Percentiles rank a stretch among this genome's conserved stretches.
Evolutionary conservation across 1,140 invertebrate genomes (phyloP).

Genomic region (Pseudomyrmex concolor): DNA sequence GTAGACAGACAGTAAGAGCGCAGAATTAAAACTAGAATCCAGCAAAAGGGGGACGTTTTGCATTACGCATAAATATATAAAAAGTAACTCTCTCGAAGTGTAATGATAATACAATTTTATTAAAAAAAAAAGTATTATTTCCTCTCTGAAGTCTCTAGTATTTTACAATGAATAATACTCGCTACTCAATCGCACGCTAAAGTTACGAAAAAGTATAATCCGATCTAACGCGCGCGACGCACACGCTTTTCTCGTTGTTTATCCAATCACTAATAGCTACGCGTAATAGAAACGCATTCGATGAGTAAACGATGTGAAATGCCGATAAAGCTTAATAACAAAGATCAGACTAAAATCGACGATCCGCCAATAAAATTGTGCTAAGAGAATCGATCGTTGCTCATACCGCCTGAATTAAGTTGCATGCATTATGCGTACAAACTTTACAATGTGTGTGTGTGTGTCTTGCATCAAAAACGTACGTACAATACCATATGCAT

Average conservation of each 20-base stretch:
- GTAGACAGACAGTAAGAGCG: not conserved
- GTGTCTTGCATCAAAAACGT: slow-evolving; percentile 36
- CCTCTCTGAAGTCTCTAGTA: slow-evolving; percentile 73
- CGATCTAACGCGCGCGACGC: slow-evolving; percentile 7
- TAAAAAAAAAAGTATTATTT: slow-evolving; percentile 66
- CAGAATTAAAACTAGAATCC: slow-evolving; percentile 43
- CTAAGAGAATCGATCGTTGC: slow-evolving; percentile 16
- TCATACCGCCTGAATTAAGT: not conserved
- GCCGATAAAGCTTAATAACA: slow-evolving; percentile 33
- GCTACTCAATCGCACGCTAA: slow-evolving; percentile 76
- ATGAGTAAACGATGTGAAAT: slow-evolving; percentile 1
- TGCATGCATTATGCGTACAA: slow-evolving; percentile 61
- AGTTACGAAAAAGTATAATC: slow-evolving; percentile 70
- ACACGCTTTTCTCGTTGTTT: slow-evolving; percentile 1
- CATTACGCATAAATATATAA: slow-evolving; percentile 61
- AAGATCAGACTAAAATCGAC: slow-evolving; percentile 44
- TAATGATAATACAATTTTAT: slow-evolving; percentile 78
- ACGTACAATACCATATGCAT: slow-evolving; percentile 49
- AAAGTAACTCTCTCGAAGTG: slow-evolving; percentile 66
- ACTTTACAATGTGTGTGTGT: slow-evolving; percentile 4
- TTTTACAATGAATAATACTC: slow-evolving; percentile 79
- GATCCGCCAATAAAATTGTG: slow-evolving; percentile 53
- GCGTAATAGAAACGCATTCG: not conserved
- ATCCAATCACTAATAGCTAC: slow-evolving; percentile 42
- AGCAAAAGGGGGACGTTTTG: slow-evolving; percentile 58